Conservation (phyloP, 2,113 vertebrate genomes). For the Oophaga pumilio region DNA sequence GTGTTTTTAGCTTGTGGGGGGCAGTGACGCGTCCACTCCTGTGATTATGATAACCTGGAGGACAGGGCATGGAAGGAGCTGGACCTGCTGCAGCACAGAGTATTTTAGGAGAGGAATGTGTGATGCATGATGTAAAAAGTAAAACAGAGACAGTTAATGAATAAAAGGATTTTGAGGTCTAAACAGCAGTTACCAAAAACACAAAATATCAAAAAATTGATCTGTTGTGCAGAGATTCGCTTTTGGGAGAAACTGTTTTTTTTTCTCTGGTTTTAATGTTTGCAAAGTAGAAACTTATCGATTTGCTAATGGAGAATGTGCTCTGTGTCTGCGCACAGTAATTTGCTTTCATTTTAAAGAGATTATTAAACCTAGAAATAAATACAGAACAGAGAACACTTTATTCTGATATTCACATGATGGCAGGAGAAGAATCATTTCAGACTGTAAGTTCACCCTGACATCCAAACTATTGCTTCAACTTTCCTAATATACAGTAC, state of each 20-base stretch:
- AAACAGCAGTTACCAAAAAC: neutral
- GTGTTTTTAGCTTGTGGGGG: too few relatives aligned
- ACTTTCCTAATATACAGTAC: neutral
- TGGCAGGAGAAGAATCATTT: neutral
- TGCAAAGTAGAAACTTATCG: neutral
- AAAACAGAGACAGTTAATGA: neutral
- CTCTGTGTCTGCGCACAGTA: neutral
- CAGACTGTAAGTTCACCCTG: neutral
- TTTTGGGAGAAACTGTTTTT: neutral
- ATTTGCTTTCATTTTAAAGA: neutral
- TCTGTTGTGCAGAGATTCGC: neutral
- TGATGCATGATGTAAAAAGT: neutral
- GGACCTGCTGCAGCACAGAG: neutral
- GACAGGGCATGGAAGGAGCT: too few relatives aligned
- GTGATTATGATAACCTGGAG: too few relatives aligned
- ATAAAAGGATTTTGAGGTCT: neutral
- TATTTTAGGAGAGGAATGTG: neutral
- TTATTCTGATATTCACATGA: neutral
- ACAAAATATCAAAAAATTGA: neutral
- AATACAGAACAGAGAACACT: neutral
- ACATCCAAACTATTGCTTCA: neutral
- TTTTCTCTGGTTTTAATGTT: neutral
- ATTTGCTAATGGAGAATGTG: slow-evolving; percentile 2
- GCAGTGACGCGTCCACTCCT: too few relatives aligned
- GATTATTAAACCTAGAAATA: neutral